These are phyloP conservation scores for Chiroxiphia lanceolata DNA, from an alignment of 2,797 vertebrate species.

Conservation along the genomic window DNA sequence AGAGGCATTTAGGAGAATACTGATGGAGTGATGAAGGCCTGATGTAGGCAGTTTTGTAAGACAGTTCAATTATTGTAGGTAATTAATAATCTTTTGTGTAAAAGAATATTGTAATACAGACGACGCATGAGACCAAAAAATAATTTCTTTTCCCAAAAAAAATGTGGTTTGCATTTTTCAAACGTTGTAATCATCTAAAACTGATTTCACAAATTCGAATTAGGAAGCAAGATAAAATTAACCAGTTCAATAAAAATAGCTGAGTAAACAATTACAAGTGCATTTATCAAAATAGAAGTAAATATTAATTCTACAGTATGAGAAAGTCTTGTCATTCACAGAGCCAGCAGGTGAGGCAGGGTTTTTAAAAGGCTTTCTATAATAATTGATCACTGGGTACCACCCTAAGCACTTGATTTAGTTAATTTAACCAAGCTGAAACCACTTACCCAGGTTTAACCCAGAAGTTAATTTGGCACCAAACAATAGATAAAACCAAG, in stretches of 20 bases:
- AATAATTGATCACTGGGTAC: neutral
- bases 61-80: constrained; percentile 5
- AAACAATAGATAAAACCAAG: constrained; percentile 34
- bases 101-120: neutral
- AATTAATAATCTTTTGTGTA: constrained; percentile 53
- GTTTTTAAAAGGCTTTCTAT: neutral
- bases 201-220: neutral
- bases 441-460: constrained; percentile 8
- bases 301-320: neutral
- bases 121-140: neutral
- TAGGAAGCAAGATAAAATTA: neutral
- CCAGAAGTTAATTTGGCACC: constrained; percentile 31
- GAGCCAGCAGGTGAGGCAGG: neutral
- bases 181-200: neutral
- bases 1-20: neutral
- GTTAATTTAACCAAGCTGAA: constrained; percentile 27
- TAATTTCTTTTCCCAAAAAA: neutral
- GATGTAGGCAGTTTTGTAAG: neutral
- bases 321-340: neutral
- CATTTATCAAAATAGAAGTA: neutral
- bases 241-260: neutral
- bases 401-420: neutral
- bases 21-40: neutral
- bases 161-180: neutral
- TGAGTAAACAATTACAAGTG: neutral